Evolutionary conservation across 2,797 vertebrate species (phyloP).

Genomic region (Clarias platycephalus): DNA sequence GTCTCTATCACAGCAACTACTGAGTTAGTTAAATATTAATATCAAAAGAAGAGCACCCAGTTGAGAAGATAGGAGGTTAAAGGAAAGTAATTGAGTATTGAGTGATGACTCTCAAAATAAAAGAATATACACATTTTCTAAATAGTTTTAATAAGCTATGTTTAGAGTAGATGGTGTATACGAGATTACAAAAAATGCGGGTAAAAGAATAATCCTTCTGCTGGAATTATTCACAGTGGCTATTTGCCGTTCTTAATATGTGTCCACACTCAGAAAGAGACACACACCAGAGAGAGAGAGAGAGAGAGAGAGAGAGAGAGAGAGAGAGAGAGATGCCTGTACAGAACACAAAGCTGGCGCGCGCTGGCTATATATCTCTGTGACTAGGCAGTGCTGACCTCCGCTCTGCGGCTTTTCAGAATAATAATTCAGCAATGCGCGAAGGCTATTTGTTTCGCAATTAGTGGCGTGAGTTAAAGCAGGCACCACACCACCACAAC

Average conservation of each 20-base stretch:
- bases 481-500: slow-evolving; percentile 65
- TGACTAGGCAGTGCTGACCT: slow-evolving; percentile 70
- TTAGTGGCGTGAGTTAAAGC: slow-evolving; percentile 68
- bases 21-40: slow-evolving; percentile 60
- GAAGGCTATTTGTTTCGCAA: slow-evolving; percentile 74
- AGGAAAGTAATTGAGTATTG: slow-evolving; percentile 45
- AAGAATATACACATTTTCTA: slow-evolving; percentile 42
- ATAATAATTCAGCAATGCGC: slow-evolving; percentile 70
- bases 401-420: slow-evolving; percentile 67
- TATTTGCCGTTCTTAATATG: slow-evolving; percentile 53
- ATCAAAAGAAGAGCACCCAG: slow-evolving; percentile 52
- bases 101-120: slow-evolving; percentile 41
- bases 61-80: slow-evolving; percentile 46
- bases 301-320: not conserved
- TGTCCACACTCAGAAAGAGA: not conserved
- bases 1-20: slow-evolving; percentile 52
- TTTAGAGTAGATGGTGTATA: slow-evolving; percentile 15
- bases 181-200: slow-evolving; percentile 25
- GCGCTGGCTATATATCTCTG: slow-evolving; percentile 73
- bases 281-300: not conserved
- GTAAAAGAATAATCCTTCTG: slow-evolving; percentile 27
- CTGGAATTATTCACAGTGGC: slow-evolving; percentile 61
- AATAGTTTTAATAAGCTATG: slow-evolving; percentile 18
- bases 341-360: slow-evolving; percentile 55
- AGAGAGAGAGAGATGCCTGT: not conserved